Evolutionary conservation across 1,140 invertebrate species (phyloP).

Genomic region (Lerema accius): DNA sequence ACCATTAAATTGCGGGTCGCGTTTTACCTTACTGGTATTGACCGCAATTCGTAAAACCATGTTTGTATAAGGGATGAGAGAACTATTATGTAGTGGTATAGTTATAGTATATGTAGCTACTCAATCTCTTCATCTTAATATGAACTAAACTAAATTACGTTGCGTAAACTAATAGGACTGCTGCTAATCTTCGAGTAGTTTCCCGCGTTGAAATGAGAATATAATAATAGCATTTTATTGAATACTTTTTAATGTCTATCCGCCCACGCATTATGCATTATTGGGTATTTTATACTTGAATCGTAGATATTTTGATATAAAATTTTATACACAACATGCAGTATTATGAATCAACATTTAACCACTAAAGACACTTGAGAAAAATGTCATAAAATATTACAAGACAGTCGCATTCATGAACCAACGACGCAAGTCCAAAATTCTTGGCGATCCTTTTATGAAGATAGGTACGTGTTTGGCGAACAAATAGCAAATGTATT

Average conservation of each 20-base stretch:
- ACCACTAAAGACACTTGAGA: neutral
- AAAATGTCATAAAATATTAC: constrained; percentile 15
- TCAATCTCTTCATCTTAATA: too few relatives aligned
- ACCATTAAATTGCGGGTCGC: constrained; percentile 57
- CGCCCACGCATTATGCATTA: too few relatives aligned
- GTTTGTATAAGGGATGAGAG: neutral
- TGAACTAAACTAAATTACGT: too few relatives aligned
- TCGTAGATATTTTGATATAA: too few relatives aligned
- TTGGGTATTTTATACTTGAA: too few relatives aligned
- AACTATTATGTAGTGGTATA: neutral
- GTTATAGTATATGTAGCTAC: neutral
- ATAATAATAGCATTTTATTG: too few relatives aligned
- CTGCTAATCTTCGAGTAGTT: too few relatives aligned
- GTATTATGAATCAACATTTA: too few relatives aligned
- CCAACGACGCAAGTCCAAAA: constrained; percentile 32
- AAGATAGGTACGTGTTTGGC: constrained; percentile 42
- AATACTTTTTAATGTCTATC: too few relatives aligned
- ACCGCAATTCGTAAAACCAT: constrained; percentile 43
- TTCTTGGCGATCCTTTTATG: constrained; percentile 41
- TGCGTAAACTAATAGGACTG: too few relatives aligned
- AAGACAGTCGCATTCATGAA: constrained; percentile 19
- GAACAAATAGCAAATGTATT: constrained; percentile 39
- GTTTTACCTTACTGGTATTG: constrained; percentile 41
- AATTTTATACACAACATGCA: too few relatives aligned
- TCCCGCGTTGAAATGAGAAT: too few relatives aligned